Conservation (phyloP, 2,888 invertebrate genomes). For the Drosophila glabriapex region DNA sequence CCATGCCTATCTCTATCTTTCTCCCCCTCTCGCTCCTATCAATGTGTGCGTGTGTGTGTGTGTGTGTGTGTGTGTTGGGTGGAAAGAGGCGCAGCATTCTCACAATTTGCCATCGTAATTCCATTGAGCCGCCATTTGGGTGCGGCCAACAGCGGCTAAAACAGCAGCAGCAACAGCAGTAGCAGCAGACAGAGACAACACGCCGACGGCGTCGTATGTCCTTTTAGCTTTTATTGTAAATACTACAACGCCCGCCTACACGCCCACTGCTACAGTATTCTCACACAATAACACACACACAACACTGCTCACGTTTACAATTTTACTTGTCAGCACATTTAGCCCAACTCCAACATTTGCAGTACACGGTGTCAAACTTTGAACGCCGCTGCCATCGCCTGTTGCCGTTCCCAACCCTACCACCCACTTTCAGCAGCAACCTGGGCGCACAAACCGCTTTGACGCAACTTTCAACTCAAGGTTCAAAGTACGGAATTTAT, state of each 20-base stretch:
- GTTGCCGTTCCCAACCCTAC: constrained; percentile 32
- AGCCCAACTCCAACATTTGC: constrained; percentile 46
- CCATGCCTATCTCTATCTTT: constrained; percentile 36
- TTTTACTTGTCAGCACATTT: constrained; percentile 68
- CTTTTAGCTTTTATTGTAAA: constrained; percentile 60
- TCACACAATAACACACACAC: constrained; percentile 19
- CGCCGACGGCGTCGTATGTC: constrained; percentile 49
- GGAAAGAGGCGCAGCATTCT: constrained; percentile 31
- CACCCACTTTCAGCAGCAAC: constrained; percentile 23
- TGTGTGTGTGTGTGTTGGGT: neutral
- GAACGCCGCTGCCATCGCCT: constrained; percentile 36
- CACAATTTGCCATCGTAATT: constrained; percentile 62
- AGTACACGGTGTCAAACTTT: constrained; percentile 58
- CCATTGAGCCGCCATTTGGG: constrained; percentile 62
- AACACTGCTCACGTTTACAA: constrained; percentile 43
- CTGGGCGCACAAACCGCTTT: constrained; percentile 63
- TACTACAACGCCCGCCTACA: constrained; percentile 32
- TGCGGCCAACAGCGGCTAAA: constrained; percentile 41
- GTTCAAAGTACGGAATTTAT: constrained; percentile 71
- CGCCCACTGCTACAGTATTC: neutral
- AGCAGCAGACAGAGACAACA: constrained; percentile 36
- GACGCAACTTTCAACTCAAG: constrained; percentile 69
- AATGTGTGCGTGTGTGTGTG: constrained; percentile 6
- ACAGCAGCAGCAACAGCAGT: neutral
- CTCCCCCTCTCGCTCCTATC: neutral